These are phyloP conservation scores for Enchytraeus crypticus DNA, from an alignment of 2,888 invertebrate genomes.

Conservation along the genomic window DNA sequence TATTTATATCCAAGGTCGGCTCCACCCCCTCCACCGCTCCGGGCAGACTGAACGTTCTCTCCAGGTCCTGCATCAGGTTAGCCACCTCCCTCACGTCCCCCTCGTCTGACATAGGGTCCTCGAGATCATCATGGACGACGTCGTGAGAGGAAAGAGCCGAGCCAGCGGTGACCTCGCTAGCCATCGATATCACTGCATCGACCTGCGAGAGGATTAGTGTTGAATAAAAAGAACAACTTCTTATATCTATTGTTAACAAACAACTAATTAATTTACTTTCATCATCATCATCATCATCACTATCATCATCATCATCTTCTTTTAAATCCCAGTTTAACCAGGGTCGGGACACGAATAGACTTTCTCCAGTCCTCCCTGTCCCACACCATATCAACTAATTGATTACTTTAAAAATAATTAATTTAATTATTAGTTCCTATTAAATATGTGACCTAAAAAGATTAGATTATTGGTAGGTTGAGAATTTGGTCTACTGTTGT, in stretches of 20 bases:
- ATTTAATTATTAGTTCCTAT: too few relatives aligned
- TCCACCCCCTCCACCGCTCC: conserved; percentile 60
- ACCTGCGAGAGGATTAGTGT: background rate
- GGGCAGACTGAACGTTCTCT: conserved; percentile 49
- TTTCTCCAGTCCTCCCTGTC: too few relatives aligned
- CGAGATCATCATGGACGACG: background rate
- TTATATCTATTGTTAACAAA: background rate
- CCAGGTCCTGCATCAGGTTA: conserved; percentile 2
- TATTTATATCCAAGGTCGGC: conserved; percentile 65
- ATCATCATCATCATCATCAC: too few relatives aligned
- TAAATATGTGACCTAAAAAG: too few relatives aligned
- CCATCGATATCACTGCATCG: background rate
- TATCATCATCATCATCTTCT: too few relatives aligned
- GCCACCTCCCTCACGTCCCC: background rate
- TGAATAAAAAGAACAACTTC: background rate
- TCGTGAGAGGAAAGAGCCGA: background rate
- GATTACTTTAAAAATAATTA: too few relatives aligned
- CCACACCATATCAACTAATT: too few relatives aligned
- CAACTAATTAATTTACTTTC: too few relatives aligned
- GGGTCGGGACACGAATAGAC: too few relatives aligned
- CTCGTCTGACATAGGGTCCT: background rate
- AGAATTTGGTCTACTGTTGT: too few relatives aligned
- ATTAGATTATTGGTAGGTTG: too few relatives aligned
- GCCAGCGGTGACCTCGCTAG: background rate
- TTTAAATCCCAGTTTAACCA: too few relatives aligned